Evolutionary conservation across 2,797 vertebrate genomes (phyloP), one percentile per base, ranked within the genome.

Genomic region (Cuniculus paca): DNA sequence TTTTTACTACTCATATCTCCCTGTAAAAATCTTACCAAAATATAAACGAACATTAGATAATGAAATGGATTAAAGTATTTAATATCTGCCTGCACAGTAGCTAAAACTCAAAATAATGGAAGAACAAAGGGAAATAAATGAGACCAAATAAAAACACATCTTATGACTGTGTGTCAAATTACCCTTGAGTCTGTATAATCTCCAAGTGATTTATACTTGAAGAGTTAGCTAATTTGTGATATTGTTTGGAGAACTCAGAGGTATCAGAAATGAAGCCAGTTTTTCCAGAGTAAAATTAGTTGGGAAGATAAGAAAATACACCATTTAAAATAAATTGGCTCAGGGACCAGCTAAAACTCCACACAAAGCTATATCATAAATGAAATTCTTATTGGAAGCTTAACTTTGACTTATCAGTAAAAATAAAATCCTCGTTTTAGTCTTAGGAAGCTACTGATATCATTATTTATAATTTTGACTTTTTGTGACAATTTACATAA

Each of bases 261-360:
- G 87, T 96, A 93, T 97, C 72, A 96, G 94, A 96, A 75, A 78
- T 85, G 39, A 91, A 95, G 85, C 61, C 36, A 36, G 74, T 91
- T 90, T 97, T 97, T 94, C 80, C 84, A 97, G 96, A 95, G 78
- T 80, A 83, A 97, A 98, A 97, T 92, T 90, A 97, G 90, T 96
- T 97, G 63, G 84, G 78, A 93, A 96, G 91, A 97, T 97, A 96
- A 97, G 94, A 97, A 97, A 96, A 96, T 96, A 93, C 52, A 80
- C 39, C 65, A 96, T 95, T 96, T 97, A 96, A 97, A 97, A 96
- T 97, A 97, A 96, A 98, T 97, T 98, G 97, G 97, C 88, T 97
- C 45, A 13, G 96, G 97, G 96, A 97, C 95, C 93, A 80, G 34
- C 88, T 93, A 74, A 92, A 95, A 90, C 96, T 96, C 85, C 88